Percentiles rank a stretch among this genome's conserved stretches.
These are phyloP conservation scores for Cyprinus carpio DNA, from an alignment of 2,113 vertebrate species.

Conservation along the genomic window DNA sequence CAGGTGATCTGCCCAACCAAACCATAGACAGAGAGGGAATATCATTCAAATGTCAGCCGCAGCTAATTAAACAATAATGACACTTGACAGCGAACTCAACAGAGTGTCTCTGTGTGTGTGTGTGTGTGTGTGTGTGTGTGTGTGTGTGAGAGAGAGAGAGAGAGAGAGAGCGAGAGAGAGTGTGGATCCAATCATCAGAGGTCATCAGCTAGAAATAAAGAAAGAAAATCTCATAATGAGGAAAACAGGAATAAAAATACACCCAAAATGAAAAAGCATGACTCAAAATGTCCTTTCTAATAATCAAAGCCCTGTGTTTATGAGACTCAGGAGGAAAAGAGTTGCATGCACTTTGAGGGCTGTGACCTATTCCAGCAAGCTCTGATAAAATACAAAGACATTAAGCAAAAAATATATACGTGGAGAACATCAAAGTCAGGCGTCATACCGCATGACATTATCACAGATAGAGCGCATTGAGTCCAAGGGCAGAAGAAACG, in stretches of 20 bases:
- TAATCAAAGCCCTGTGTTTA: constrained; percentile 12
- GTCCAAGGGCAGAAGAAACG: constrained; percentile 21
- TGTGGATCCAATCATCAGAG: constrained; percentile 67
- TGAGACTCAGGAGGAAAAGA: not conserved
- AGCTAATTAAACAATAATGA: constrained; percentile 47
- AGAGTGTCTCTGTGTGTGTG: too few relatives aligned
- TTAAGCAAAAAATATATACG: constrained; percentile 19
- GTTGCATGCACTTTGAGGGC: not conserved
- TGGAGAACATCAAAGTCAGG: not conserved
- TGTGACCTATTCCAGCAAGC: constrained; percentile 21
- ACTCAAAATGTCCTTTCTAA: constrained; percentile 3
- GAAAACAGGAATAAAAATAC: constrained; percentile 68
- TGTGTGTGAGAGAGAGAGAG: too few relatives aligned
- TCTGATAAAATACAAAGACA: constrained; percentile 15
- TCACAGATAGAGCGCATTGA: constrained; percentile 11
- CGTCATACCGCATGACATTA: constrained; percentile 21
- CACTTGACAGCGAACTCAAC: not conserved
- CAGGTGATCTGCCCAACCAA: too few relatives aligned
- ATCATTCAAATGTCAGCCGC: constrained; percentile 30
- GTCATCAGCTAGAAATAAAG: constrained; percentile 59
- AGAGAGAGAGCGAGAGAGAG: too few relatives aligned
- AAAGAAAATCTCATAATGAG: constrained; percentile 61
- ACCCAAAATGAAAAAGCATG: constrained; percentile 56
- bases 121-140: too few relatives aligned
- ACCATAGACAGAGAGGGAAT: not conserved